Evolutionary conservation across 2,888 invertebrate species (phyloP).

Genomic region (Nezara viridula): DNA sequence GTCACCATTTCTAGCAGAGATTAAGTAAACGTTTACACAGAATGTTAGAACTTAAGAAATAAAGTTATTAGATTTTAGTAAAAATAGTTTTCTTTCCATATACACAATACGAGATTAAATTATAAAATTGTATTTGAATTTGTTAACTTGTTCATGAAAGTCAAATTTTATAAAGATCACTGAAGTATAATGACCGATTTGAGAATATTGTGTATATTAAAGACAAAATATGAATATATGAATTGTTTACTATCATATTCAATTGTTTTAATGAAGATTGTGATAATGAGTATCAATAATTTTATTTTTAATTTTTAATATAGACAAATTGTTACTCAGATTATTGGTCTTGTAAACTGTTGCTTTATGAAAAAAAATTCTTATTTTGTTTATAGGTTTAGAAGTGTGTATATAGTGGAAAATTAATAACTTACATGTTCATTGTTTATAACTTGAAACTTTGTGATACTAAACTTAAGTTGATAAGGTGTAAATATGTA

Average conservation of each 20-base stretch:
- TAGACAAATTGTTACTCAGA: background rate
- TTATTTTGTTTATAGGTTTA: background rate
- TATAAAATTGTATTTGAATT: too few relatives aligned
- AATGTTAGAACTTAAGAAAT: background rate
- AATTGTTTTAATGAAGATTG: background rate
- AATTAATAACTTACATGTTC: background rate
- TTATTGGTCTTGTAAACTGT: background rate
- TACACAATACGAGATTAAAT: background rate
- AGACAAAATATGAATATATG: background rate
- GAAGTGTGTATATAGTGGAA: background rate
- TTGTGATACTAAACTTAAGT: conserved; percentile 49
- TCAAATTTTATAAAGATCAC: too few relatives aligned
- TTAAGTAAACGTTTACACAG: background rate
- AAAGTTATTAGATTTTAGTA: background rate
- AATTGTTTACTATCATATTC: background rate
- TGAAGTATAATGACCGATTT: too few relatives aligned
- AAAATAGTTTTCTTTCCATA: background rate
- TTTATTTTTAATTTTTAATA: background rate
- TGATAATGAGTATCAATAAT: background rate
- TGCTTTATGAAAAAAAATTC: background rate
- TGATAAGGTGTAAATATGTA: conserved; percentile 19
- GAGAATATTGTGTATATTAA: background rate
- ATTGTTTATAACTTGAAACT: conserved; percentile 1
- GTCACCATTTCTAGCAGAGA: background rate
- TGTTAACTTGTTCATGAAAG: too few relatives aligned